Conservation (phyloP, 1,140 invertebrate genomes). For the Ladona fulva region DNA sequence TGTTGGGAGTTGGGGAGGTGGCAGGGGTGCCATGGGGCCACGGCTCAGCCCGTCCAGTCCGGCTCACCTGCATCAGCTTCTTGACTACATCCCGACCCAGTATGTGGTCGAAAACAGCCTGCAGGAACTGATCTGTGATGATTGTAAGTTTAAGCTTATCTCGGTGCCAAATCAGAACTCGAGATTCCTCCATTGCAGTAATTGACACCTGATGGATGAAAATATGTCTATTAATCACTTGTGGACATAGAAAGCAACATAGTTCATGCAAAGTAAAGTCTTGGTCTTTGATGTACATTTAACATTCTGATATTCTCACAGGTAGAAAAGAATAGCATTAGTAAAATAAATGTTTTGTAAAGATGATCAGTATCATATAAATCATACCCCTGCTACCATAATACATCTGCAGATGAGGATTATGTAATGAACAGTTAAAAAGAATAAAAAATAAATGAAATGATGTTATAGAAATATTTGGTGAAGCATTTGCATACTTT, state of each 20-base stretch:
- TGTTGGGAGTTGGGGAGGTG: slow-evolving; percentile 7
- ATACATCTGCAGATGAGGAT: no score
- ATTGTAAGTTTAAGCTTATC: slow-evolving; percentile 77
- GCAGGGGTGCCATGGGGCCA: neutral
- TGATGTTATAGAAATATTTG: no score
- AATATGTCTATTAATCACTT: slow-evolving; percentile 14
- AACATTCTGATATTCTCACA: no score
- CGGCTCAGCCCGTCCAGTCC: neutral
- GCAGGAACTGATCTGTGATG: slow-evolving; percentile 71
- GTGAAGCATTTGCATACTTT: no score
- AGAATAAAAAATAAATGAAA: no score
- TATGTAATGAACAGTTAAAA: no score
- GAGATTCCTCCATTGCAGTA: slow-evolving; percentile 77
- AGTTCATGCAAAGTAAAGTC: no score
- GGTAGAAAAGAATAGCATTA: neutral
- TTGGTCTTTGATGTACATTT: no score
- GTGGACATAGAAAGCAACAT: neutral
- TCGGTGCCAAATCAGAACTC: slow-evolving; percentile 76
- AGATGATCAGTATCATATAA: no score
- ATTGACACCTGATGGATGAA: slow-evolving; percentile 59
- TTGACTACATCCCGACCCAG: slow-evolving; percentile 81
- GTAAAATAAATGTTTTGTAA: neutral
- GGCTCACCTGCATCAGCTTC: slow-evolving; percentile 74
- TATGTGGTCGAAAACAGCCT: slow-evolving; percentile 78
- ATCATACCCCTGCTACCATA: no score